phyloP scores from a whole-genome alignment of 2,888 invertebrate genomes.

The Argyra leucocephala region DNA sequence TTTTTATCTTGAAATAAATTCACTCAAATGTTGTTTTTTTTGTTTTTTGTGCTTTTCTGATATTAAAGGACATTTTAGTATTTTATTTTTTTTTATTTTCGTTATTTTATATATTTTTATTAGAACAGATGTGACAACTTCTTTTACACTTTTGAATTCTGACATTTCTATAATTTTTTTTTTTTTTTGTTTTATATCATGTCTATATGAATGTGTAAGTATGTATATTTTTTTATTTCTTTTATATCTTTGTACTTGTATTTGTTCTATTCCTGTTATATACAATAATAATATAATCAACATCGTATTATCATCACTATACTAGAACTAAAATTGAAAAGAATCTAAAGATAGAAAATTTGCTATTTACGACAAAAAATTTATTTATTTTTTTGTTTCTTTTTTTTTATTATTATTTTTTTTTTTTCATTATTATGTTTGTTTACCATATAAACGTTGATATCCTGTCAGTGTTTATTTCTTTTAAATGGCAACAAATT shows the following conservation, averaged over 20 bases:
- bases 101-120: not conserved
- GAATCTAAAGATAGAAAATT: not conserved
- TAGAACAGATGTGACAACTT: not conserved
- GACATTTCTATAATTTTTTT: not conserved
- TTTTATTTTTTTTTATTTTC: not conserved
- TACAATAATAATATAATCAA: too few relatives aligned
- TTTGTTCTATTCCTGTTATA: too few relatives aligned
- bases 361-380: too few relatives aligned
- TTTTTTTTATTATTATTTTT: not conserved
- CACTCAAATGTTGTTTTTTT: not conserved
- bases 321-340: not conserved
- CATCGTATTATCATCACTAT: too few relatives aligned
- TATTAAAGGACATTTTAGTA: not conserved
- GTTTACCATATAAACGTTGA: not conserved
- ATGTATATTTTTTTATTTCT: too few relatives aligned
- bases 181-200: not conserved
- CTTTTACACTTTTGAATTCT: not conserved
- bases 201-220: too few relatives aligned
- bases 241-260: too few relatives aligned
- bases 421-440: not conserved
- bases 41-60: too few relatives aligned
- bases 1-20: not conserved
- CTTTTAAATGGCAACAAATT: not conserved
- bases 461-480: not conserved
- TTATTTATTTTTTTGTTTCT: too few relatives aligned